Percentiles rank a stretch among this genome's conserved stretches.
phyloP scores from a whole-genome alignment of 2,888 invertebrate species.

The Tribolium freemani region DNA sequence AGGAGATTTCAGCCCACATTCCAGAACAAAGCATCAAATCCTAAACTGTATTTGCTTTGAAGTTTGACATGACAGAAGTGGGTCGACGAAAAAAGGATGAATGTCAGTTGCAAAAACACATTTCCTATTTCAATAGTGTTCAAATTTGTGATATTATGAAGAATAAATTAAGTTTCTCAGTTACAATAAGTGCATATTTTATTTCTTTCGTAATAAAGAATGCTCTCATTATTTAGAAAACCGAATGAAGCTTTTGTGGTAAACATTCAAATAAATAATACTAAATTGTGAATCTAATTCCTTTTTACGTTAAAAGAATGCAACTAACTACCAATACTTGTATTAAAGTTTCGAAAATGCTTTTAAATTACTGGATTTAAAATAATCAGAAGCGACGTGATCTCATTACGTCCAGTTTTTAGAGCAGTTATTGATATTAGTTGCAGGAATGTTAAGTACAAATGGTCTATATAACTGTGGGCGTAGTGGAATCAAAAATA shows the following conservation, averaged over 20 bases:
- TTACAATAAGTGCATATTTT: too few species aligned
- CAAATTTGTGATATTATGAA: too few species aligned
- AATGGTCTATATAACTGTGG: not conserved
- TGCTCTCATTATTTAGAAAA: too few species aligned
- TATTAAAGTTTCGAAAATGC: not conserved
- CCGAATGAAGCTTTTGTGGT: too few species aligned
- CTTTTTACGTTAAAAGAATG: too few species aligned
- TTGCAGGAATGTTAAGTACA: not conserved
- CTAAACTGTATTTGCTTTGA: constrained; percentile 24
- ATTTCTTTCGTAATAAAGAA: too few species aligned
- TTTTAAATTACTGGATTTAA: not conserved
- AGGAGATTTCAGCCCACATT: constrained; percentile 18
- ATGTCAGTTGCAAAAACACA: not conserved
- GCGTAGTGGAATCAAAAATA: too few species aligned
- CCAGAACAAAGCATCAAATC: constrained; percentile 22
- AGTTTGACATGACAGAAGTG: constrained; percentile 12
- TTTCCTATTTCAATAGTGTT: too few species aligned
- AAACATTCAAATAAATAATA: too few species aligned
- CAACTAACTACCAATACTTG: too few species aligned
- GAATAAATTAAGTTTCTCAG: too few species aligned
- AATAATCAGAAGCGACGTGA: not conserved
- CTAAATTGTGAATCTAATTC: too few species aligned
- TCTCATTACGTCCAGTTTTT: not conserved
- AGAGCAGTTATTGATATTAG: not conserved
- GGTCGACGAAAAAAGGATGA: not conserved